Conservation (phyloP, 2,888 invertebrate genomes). For the Erebia ligea region DNA sequence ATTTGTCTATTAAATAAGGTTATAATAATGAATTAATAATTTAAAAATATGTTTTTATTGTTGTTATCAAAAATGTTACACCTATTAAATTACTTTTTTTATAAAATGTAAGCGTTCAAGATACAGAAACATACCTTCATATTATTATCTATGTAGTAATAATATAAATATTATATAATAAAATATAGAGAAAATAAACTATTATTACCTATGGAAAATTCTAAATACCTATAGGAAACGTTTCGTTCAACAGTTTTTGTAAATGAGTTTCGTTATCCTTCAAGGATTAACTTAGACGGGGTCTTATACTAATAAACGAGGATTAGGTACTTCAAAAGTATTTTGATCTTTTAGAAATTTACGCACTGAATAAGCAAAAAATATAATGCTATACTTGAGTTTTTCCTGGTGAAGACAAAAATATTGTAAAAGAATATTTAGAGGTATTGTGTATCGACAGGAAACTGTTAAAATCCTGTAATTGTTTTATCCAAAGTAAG, state of each 20-base stretch:
- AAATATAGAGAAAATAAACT: neutral
- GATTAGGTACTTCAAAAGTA: constrained; percentile 8
- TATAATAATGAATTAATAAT: neutral
- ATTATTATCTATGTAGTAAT: neutral
- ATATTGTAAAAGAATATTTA: neutral
- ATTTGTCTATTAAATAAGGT: neutral
- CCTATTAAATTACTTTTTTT: neutral
- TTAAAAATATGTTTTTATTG: neutral
- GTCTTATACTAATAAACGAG: constrained; percentile 2
- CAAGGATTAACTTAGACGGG: neutral
- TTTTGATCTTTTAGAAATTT: neutral
- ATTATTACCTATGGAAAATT: constrained; percentile 3
- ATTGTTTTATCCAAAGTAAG: neutral
- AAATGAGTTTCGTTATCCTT: neutral
- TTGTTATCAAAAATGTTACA: neutral
- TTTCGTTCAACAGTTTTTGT: constrained; percentile 7
- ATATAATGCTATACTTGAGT: no score
- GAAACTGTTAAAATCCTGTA: neutral
- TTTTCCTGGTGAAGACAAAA: neutral
- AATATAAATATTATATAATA: constrained; percentile 2
- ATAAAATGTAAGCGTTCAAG: neutral
- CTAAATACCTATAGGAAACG: constrained; percentile 7
- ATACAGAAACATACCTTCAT: neutral
- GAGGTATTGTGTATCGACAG: neutral
- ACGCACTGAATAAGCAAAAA: neutral